phyloP scores from a whole-genome alignment of 2,113 vertebrate species.

The Odontesthes bonariensis region DNA sequence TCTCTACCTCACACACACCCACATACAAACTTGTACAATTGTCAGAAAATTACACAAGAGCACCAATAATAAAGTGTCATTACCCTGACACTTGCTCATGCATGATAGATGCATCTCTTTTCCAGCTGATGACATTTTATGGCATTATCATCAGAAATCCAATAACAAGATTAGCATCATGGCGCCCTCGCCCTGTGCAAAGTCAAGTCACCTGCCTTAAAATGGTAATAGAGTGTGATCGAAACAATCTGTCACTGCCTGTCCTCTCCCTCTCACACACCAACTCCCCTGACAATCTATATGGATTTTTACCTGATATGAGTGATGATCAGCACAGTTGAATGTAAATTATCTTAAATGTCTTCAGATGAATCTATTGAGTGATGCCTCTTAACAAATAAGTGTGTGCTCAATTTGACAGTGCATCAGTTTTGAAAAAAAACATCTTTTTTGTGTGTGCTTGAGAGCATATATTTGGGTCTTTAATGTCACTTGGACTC shows the following conservation, averaged over 20 bases:
- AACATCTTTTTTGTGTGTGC: conserved; percentile 9
- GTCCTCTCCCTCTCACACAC: conserved; percentile 39
- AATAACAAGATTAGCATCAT: conserved; percentile 78
- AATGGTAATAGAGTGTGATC: conserved; percentile 79
- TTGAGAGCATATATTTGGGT: too few relatives aligned
- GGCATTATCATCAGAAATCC: conserved; percentile 81
- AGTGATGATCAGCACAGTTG: conserved; percentile 71
- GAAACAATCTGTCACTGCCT: conserved; percentile 77
- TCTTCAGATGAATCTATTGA: conserved; percentile 67
- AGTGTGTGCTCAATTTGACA: conserved; percentile 62
- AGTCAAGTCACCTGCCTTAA: conserved; percentile 81
- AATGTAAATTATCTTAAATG: conserved; percentile 78
- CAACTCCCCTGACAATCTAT: conserved; percentile 64
- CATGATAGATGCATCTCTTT: conserved; percentile 79
- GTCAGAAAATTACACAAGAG: conserved; percentile 46
- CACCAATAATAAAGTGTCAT: conserved; percentile 75
- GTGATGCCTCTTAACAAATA: conserved; percentile 49
- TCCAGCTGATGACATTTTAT: conserved; percentile 78
- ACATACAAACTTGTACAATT: conserved; percentile 44
- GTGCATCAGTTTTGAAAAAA: conserved; percentile 53
- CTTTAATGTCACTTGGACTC: too few relatives aligned
- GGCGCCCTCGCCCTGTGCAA: conserved; percentile 68
- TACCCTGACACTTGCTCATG: conserved; percentile 68
- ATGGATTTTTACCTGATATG: conserved; percentile 80
- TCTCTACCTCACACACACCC: conserved; percentile 7